Evolutionary conservation across 2,888 invertebrate genomes (phyloP).

Genomic region (Yponomeuta evonymella): DNA sequence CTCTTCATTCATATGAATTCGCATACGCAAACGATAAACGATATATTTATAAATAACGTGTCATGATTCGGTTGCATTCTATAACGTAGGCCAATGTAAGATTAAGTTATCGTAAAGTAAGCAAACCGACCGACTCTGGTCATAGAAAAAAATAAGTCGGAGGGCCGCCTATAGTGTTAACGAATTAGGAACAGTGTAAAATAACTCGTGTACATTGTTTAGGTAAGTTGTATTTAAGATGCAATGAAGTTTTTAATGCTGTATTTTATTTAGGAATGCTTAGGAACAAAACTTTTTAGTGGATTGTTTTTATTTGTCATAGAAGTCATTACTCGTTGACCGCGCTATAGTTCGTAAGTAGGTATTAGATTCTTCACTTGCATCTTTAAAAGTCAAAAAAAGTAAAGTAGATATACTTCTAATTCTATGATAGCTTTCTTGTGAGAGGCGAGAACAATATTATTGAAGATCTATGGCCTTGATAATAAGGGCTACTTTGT

Average conservation of each 20-base stretch:
- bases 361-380: neutral
- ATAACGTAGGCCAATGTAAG: slow-evolving; percentile 23
- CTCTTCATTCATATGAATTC: no score
- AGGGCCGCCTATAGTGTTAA: slow-evolving; percentile 69
- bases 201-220: neutral
- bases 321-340: no score
- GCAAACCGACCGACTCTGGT: slow-evolving; percentile 49
- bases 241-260: neutral
- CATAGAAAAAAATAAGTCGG: slow-evolving; percentile 49
- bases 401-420: no score
- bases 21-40: no score
- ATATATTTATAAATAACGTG: no score
- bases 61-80: neutral
- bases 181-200: slow-evolving; percentile 4
- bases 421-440: neutral
- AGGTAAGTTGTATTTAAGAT: neutral
- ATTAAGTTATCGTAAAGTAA: slow-evolving; percentile 1
- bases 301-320: no score
- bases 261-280: neutral
- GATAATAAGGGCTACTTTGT: neutral
- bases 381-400: neutral
- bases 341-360: no score
- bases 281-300: no score
- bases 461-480: neutral
- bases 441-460: neutral